Conservation (phyloP, 2,888 invertebrate species). For the Dicyrtomina minuta region DNA sequence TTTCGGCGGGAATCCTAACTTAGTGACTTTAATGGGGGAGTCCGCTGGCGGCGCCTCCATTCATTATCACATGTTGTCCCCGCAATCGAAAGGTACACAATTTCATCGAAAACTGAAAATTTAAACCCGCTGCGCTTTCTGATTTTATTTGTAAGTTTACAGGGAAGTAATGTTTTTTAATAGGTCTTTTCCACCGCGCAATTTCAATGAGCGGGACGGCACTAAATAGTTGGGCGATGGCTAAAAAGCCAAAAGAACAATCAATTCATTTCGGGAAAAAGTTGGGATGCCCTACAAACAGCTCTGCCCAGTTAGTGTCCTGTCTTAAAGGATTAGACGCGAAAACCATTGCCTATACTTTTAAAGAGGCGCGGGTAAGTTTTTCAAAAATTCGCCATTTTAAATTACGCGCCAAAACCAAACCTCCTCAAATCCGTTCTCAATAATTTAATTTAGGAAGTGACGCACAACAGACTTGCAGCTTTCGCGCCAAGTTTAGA, state of each 20-base stretch:
- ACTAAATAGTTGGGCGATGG: slow-evolving; percentile 44
- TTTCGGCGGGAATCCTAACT: slow-evolving; percentile 9
- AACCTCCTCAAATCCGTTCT: background rate
- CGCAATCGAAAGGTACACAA: slow-evolving; percentile 7
- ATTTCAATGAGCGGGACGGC: slow-evolving; percentile 40
- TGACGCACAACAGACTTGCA: slow-evolving; percentile 37
- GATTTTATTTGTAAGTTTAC: background rate
- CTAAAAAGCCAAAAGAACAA: slow-evolving; percentile 38
- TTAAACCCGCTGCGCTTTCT: background rate
- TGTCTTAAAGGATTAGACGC: slow-evolving; percentile 33
- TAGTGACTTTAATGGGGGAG: slow-evolving; percentile 13
- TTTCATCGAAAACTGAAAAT: background rate
- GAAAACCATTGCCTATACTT: slow-evolving; percentile 32
- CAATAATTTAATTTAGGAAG: slow-evolving; percentile 25
- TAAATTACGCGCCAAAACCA: too few species aligned
- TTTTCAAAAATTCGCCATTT: too few species aligned
- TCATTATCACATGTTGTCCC: slow-evolving; percentile 15
- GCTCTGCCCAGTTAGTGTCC: slow-evolving; percentile 31
- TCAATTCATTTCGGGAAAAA: slow-evolving; percentile 33
- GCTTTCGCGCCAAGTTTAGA: slow-evolving; percentile 44
- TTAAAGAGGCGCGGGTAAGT: slow-evolving; percentile 11
- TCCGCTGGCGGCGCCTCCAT: slow-evolving; percentile 16
- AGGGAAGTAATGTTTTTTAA: background rate
- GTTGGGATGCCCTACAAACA: slow-evolving; percentile 38
- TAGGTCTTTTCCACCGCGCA: slow-evolving; percentile 43